Conservation (phyloP, 2,888 invertebrate species). For the Argynnis bischoffii region DNA sequence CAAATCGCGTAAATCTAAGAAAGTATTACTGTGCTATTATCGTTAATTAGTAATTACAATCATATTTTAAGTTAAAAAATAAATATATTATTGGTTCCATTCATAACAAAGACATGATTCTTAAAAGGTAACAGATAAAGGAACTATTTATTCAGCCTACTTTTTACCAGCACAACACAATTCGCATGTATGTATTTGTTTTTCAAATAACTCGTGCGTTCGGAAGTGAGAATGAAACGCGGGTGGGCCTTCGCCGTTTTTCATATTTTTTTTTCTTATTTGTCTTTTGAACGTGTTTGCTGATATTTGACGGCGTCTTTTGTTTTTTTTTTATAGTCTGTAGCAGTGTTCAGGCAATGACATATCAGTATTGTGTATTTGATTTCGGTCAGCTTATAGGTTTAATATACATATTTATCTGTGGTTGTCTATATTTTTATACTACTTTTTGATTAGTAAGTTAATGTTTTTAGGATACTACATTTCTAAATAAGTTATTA, state of each 20-base stretch:
- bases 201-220: slow-evolving; percentile 31
- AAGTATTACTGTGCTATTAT: too few relatives aligned
- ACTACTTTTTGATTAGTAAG: not conserved
- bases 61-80: too few relatives aligned
- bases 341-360: slow-evolving; percentile 9
- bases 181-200: slow-evolving; percentile 33
- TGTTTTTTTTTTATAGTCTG: slow-evolving; percentile 30
- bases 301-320: slow-evolving; percentile 33
- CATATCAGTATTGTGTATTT: slow-evolving; percentile 14
- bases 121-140: slow-evolving; percentile 25
- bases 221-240: slow-evolving; percentile 46
- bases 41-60: too few relatives aligned
- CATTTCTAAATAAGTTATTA: too few relatives aligned
- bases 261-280: slow-evolving; percentile 40
- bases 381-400: not conserved
- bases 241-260: slow-evolving; percentile 51
- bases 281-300: slow-evolving; percentile 33
- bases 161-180: slow-evolving; percentile 32
- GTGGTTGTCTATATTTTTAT: not conserved
- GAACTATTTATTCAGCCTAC: slow-evolving; percentile 38
- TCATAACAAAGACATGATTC: slow-evolving; percentile 8
- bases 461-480: too few relatives aligned
- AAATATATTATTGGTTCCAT: too few relatives aligned
- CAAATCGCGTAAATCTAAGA: too few relatives aligned
- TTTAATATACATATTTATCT: not conserved